These are phyloP conservation scores for Melieria crassipennis DNA, from an alignment of 2,888 invertebrate genomes.

Conservation along the genomic window DNA sequence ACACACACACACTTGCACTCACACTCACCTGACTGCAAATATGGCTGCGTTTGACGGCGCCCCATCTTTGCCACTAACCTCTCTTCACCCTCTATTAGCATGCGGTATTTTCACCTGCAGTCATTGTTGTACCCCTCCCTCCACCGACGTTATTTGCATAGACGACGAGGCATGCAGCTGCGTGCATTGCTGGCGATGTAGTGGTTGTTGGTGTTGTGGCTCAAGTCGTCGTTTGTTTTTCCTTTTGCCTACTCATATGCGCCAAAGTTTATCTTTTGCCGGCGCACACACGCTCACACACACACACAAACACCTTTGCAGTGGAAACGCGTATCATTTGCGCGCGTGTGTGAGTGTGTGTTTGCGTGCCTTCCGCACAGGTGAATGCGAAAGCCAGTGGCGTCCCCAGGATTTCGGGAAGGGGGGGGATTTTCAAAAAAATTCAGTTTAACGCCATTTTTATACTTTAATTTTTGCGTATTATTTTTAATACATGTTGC, in stretches of 20 bases:
- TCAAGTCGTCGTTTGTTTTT: too few relatives aligned
- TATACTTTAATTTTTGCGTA: too few relatives aligned
- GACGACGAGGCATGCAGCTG: not conserved
- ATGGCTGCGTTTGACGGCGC: not conserved
- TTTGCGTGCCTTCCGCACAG: not conserved
- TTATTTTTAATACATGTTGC: too few relatives aligned
- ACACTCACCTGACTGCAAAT: not conserved
- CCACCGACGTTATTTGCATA: not conserved
- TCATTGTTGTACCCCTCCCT: too few relatives aligned
- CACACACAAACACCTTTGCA: not conserved
- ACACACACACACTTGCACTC: slow-evolving; percentile 10
- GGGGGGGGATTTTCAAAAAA: too few relatives aligned
- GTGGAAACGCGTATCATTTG: slow-evolving; percentile 15
- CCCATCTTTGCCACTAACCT: too few relatives aligned
- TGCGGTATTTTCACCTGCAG: too few relatives aligned
- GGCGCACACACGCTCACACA: slow-evolving; percentile 7
- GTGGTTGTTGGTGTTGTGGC: too few relatives aligned
- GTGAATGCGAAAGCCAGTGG: slow-evolving; percentile 2
- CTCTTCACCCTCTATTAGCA: too few relatives aligned
- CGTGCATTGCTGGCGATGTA: not conserved
- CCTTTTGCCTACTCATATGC: not conserved
- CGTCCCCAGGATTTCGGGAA: too few relatives aligned
- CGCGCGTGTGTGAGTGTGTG: slow-evolving; percentile 8
- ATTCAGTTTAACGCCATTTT: too few relatives aligned
- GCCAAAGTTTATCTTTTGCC: slow-evolving; percentile 29